Base-by-base conservation (phyloP, 1,140 invertebrate species). In the Ctenoplectra terminalis region DNA sequence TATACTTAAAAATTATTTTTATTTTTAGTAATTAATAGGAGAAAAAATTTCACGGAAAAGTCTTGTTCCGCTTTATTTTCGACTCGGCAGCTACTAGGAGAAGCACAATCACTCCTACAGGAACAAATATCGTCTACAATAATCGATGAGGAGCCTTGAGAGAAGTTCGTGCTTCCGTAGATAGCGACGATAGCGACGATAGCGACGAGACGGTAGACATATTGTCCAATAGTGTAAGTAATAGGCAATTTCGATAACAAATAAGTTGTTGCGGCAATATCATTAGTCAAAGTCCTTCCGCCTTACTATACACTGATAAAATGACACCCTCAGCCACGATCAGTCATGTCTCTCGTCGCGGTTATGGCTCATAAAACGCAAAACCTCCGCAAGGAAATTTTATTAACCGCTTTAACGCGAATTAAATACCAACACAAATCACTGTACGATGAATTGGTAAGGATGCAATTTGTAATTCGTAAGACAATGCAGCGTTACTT, bases 201-300 rank as follows among this genome's bases (percentile, higher is more conserved):
- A 69, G 5, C 54, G 50, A 50, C 43, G 37, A 31, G 66, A 58
- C 74, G 67, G 69, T 74, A 64, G 85, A 86, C 69, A 71, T 82
- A 86, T 86, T 34, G 79, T 74, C 34, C 73, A 78, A 86, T 79
- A 60, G 66, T 13, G 70, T 60, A 86, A 78, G 63, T 82, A 82
- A 86, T 70, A 86, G 84, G 80, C 79, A 86, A 82, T 86, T 82
- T 85, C 84, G 75, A 76, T 82, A 78, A 78, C 84, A 86, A 86
- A 86, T 86, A 86, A 82, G 85, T 85, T 74, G 75, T 72, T 78
- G 64, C 74, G 60, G 74, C 73, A 72, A 82, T 82, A 78, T 86
- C 80, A 86, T 86, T 86, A 82, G 84, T 86, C 84, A 78, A 70
- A 60, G 79, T 82, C 60, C 81, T 52, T 50, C 43, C 79, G 69